Conservation (phyloP, 2,797 vertebrate genomes). For the Leuciscus waleckii region DNA sequence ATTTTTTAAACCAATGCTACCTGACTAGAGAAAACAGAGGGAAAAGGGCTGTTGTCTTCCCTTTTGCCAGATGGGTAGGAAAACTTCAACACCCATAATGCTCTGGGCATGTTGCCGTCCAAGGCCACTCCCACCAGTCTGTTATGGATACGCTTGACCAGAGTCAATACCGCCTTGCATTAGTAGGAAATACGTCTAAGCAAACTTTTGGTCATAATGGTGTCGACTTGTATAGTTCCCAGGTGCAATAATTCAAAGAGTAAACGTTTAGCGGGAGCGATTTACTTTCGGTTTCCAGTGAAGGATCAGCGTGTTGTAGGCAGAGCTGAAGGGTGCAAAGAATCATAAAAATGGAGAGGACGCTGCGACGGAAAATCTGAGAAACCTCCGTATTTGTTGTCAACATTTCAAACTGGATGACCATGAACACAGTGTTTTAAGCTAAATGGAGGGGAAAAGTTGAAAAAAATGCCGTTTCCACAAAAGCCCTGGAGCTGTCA, state of each 20-base stretch:
- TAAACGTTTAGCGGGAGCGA: not conserved
- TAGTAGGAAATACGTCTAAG: no score
- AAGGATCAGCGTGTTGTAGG: no score
- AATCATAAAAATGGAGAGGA: no score
- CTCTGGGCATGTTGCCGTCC: no score
- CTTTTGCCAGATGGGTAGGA: no score
- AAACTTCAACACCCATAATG: not conserved
- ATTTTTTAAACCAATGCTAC: no score
- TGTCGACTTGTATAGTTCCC: not conserved
- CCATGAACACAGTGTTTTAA: not conserved
- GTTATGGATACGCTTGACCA: no score
- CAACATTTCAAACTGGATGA: not conserved
- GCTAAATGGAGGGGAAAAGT: not conserved
- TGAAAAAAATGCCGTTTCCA: not conserved
- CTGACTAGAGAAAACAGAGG: no score
- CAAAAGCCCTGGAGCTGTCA: not conserved
- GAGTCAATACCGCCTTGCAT: no score
- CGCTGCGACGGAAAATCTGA: not conserved
- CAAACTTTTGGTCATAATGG: not conserved
- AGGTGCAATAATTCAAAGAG: not conserved
- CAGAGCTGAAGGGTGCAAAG: no score
- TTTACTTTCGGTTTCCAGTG: not conserved
- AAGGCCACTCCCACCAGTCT: no score
- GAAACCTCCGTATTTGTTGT: not conserved
- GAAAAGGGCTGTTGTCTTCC: no score